Evolutionary conservation across 2,888 invertebrate genomes (phyloP).

Genomic region (Sialis fuliginosa): DNA sequence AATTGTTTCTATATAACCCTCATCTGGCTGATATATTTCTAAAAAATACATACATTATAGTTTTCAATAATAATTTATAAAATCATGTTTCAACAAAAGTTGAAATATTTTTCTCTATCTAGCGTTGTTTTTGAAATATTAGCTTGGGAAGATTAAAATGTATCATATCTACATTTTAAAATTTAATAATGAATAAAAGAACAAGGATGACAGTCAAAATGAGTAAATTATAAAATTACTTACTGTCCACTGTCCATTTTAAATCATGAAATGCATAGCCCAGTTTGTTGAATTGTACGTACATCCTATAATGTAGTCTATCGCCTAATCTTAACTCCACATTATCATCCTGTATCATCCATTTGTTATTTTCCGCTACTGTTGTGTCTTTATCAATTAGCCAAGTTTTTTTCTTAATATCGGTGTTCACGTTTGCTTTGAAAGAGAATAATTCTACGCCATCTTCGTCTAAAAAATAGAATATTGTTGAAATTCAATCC

Average conservation of each 20-base stretch:
- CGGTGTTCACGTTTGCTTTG: constrained; percentile 8
- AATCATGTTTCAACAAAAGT: no score
- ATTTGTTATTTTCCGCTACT: constrained; percentile 26
- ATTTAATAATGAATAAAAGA: no score
- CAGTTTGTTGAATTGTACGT: constrained; percentile 31
- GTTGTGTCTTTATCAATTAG: constrained; percentile 30
- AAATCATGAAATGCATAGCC: constrained; percentile 28
- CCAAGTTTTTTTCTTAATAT: constrained; percentile 27
- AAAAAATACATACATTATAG: no score
- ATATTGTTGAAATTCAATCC: no score
- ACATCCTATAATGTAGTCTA: constrained; percentile 40
- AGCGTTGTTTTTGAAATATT: no score
- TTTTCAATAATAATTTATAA: no score
- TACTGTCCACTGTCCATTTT: constrained; percentile 26
- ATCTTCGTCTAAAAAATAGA: no score
- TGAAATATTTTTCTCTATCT: no score
- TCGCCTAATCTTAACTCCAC: constrained; percentile 31
- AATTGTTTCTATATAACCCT: background rate
- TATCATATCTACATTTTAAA: no score
- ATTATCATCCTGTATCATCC: constrained; percentile 31
- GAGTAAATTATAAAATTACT: constrained; percentile 6
- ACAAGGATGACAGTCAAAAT: no score
- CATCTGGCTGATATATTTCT: background rate
- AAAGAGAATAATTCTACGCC: no score
- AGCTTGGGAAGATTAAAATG: no score